Percentiles rank a stretch among this genome's conserved stretches.
Evolutionary conservation across 2,888 invertebrate genomes (phyloP).

Genomic region (Epistrophe eligans): DNA sequence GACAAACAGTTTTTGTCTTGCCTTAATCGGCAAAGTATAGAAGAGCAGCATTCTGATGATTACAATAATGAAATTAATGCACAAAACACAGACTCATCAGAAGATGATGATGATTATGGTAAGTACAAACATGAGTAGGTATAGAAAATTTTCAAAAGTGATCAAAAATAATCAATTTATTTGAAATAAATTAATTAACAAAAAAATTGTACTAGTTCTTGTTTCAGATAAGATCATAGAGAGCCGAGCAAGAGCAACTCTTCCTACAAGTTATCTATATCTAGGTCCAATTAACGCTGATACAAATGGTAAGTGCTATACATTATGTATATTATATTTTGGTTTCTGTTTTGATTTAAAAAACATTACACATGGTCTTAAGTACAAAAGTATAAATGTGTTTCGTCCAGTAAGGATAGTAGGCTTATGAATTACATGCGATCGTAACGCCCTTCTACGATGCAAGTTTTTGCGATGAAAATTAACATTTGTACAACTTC

Average conservation of each 20-base stretch:
- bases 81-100: slow-evolving; percentile 40
- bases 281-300: slow-evolving; percentile 60
- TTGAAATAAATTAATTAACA: too few species aligned
- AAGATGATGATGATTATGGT: slow-evolving; percentile 76
- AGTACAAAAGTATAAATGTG: too few species aligned
- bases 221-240: slow-evolving; percentile 77
- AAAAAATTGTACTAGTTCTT: slow-evolving; percentile 43
- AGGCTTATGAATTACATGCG: too few species aligned
- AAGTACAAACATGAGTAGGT: too few species aligned
- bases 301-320: slow-evolving; percentile 64
- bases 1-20: slow-evolving; percentile 77
- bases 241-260: slow-evolving; percentile 77
- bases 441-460: too few species aligned
- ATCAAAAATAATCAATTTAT: too few species aligned
- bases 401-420: too few species aligned
- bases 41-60: not conserved
- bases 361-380: too few species aligned
- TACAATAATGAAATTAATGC: not conserved
- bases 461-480: too few species aligned
- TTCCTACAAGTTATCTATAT: slow-evolving; percentile 78
- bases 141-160: too few species aligned
- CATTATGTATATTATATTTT: not conserved
- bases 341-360: not conserved
- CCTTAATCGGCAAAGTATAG: slow-evolving; percentile 70
- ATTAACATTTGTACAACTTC: too few species aligned